Evolutionary conservation across 2,888 invertebrate genomes (phyloP), one percentile per base, ranked within the genome.

Genomic region (Cantharis lateralis): DNA sequence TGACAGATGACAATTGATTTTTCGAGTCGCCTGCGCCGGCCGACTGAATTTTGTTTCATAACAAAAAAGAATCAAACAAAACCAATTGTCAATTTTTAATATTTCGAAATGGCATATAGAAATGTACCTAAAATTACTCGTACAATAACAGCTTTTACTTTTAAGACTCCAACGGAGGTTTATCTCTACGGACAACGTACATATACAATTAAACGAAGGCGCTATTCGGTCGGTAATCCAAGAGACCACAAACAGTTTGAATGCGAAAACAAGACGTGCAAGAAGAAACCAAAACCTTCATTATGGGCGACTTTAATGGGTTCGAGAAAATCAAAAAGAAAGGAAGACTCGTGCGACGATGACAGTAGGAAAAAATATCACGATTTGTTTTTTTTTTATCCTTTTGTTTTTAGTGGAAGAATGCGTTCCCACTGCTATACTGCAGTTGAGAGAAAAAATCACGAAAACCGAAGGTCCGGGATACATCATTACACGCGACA

Each of bases 381-480:
- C 4, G 9, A 4, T 1, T 7, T 48, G 2, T 1, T 7, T 9
- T n/a, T 48, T 48, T n/a, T 48, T 5, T 1, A 5, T 5, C n/a
- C n/a, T 5, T 32, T 32, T 48, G 48, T 2, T 48, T 48, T 48
- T n/a, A 48, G 48, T n/a, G 1, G 48, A 48, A 0, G 48, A 48
- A 2, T 48, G 48, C 7, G 7, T 48, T 48, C 48, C 48, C 3
- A 48, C 1, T 1, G 48, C 48, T 2, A 13, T 48, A 7, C 48
- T 48, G n/a, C 15, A 79, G 10, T 81, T 85, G 68, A 86, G 83
- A 0, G 87, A 86, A 10, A 74, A 81, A 16, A 81, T 83, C 0
- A 87, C 82, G 79, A 80, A 82, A 74, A 87, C 87, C 0, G 86
- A 85, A 68, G 87, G 87, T n/a, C 15, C 82, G 0, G 86, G 87